These are phyloP conservation scores for Iphiclides podalirius DNA, from an alignment of 2,888 invertebrate genomes.

Conservation along the genomic window DNA sequence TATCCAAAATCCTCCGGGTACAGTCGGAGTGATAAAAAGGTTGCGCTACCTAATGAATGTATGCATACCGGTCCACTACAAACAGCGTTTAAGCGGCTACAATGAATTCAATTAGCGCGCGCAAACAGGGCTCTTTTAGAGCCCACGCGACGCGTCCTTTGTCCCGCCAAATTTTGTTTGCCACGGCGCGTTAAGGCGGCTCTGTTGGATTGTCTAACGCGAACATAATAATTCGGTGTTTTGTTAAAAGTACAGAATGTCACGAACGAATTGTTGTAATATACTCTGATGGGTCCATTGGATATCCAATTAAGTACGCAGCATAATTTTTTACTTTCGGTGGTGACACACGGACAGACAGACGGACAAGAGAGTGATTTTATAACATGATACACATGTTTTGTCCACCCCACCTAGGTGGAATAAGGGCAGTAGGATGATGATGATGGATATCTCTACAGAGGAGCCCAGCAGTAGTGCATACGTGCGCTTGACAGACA, in stretches of 20 bases:
- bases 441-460: too few species aligned
- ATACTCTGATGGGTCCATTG: too few species aligned
- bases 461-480: too few species aligned
- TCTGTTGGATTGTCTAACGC: not conserved
- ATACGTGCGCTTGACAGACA: too few species aligned
- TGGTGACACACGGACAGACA: too few species aligned
- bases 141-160: constrained; percentile 37
- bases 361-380: too few species aligned
- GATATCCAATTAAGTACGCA: too few species aligned
- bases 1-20: constrained; percentile 14
- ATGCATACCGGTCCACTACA: constrained; percentile 47
- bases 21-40: constrained; percentile 16
- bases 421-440: too few species aligned
- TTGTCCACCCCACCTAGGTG: too few species aligned
- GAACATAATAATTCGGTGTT: not conserved
- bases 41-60: constrained; percentile 40
- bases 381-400: too few species aligned
- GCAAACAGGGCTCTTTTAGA: constrained; percentile 64
- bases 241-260: not conserved
- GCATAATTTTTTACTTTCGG: too few species aligned
- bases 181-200: constrained; percentile 28
- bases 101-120: constrained; percentile 73
- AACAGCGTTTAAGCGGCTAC: constrained; percentile 66
- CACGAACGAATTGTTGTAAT: not conserved
- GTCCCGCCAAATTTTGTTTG: constrained; percentile 50